Base-by-base conservation (phyloP, 2,888 invertebrate genomes). In the Neoitamus cyanurus region DNA sequence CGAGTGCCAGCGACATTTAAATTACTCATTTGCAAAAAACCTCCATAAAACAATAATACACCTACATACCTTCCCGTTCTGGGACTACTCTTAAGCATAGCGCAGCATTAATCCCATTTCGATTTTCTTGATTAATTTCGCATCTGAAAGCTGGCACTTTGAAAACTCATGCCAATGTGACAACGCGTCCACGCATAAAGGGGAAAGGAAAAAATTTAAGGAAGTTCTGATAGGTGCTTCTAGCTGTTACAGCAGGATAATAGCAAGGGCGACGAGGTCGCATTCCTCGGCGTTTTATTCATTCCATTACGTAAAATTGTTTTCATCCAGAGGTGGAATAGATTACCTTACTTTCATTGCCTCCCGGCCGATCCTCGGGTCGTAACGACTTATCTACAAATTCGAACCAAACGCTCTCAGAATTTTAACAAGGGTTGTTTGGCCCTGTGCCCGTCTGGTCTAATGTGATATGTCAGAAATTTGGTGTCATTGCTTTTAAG, bases 51-150 rank as follows among this genome's bases (percentile, higher is more conserved):
- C 31, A 34, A 72, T 34, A 72, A 72, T 72, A 34, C 15, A 72
- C 15, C 34, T 72, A 72, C 15, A 15, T 72, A 20, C 34, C 58
- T 58, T 58, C 7, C 15, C 25, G 20, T 7, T 9, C 48, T n/a
- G 48, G 48, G 20, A 25, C 20, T 9, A 58, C 20, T 1, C 48
- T 20, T 5, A 20, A 20, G 6, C 15, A 48, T 20, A 48, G 48
- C 15, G 7, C 13, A 20, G 36, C 75, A 75, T 75, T 75, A 36
- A 75, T 75, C 75, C 75, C 37, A 37, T 75, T 75, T 75, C 75
- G 75, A 75, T 75, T 75, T 75, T 37, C 75, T 25, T 75, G 75
- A 75, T 75, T 75, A 75, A 75, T 75, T 75, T 37, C 36, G 36
- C 36, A 75, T 75, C 75, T 75, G 75, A 37, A 75, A 37, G 58